These are phyloP conservation scores for Lepidotrigona ventralis DNA, from an alignment of 1,140 invertebrate genomes.

Conservation along the genomic window DNA sequence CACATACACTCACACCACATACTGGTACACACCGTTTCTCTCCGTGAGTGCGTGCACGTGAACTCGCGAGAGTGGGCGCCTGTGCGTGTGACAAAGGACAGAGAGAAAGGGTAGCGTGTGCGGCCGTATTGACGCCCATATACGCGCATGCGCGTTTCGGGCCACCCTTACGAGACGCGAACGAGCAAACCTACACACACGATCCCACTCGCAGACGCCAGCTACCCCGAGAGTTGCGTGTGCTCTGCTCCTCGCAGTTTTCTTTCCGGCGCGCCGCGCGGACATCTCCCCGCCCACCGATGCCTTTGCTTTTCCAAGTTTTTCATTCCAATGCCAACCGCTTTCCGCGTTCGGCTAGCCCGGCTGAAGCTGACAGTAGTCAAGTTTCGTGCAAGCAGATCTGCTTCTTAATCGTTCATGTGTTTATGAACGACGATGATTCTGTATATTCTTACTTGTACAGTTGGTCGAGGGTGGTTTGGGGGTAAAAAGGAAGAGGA, in stretches of 20 bases:
- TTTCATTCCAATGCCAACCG: constrained; percentile 63
- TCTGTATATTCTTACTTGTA: neutral
- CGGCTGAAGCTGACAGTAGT: neutral
- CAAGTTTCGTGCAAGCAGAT: constrained; percentile 1
- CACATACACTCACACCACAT: no score
- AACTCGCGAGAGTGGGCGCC: constrained; percentile 10
- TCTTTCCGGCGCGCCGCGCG: constrained; percentile 42
- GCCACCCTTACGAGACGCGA: constrained; percentile 55
- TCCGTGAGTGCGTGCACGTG: constrained; percentile 31
- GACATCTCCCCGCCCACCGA: constrained; percentile 42
- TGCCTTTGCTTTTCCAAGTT: constrained; percentile 63
- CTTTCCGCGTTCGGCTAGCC: constrained; percentile 62
- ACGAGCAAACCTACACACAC: neutral
- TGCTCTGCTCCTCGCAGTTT: constrained; percentile 43
- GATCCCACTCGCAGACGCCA: neutral
- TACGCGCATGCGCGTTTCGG: constrained; percentile 70
- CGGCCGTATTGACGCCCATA: constrained; percentile 76
- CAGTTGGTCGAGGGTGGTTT: no score
- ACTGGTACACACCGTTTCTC: neutral
- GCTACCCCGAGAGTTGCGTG: constrained; percentile 20
- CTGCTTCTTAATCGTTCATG: no score
- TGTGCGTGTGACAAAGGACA: constrained; percentile 71
- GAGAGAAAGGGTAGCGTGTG: constrained; percentile 73
- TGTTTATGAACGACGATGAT: neutral
- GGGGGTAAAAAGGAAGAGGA: no score